These are phyloP conservation scores for Nymphalis urticae DNA, from an alignment of 2,888 invertebrate species.

Conservation along the genomic window DNA sequence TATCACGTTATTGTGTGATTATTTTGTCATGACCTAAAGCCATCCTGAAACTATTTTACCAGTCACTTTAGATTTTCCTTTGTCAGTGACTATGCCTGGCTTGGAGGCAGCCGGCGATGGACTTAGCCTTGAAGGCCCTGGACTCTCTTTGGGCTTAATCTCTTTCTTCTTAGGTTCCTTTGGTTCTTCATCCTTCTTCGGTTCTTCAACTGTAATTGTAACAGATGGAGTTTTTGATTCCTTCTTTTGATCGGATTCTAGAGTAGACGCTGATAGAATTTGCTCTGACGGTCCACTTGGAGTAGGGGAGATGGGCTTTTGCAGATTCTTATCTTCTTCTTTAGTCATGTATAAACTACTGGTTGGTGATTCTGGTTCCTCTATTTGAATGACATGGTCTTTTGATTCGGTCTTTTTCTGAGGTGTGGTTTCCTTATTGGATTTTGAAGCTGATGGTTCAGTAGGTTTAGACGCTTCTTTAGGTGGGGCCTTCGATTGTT, in stretches of 20 bases:
- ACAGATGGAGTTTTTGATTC: constrained; percentile 43
- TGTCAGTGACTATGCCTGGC: constrained; percentile 67
- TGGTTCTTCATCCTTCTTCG: constrained; percentile 36
- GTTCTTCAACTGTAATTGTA: constrained; percentile 32
- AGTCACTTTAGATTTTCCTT: constrained; percentile 87
- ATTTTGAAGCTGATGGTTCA: constrained; percentile 42
- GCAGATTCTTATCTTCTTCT: constrained; percentile 61
- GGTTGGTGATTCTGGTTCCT: constrained; percentile 60
- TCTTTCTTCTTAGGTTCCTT: constrained; percentile 47
- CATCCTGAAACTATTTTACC: constrained; percentile 88
- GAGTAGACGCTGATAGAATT: constrained; percentile 65
- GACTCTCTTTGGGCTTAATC: constrained; percentile 53
- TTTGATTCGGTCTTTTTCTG: constrained; percentile 54
- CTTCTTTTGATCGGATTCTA: constrained; percentile 55
- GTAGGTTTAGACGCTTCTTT: constrained; percentile 35
- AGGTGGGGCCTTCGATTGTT: constrained; percentile 27
- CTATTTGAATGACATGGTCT: constrained; percentile 66
- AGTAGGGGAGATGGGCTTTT: constrained; percentile 68
- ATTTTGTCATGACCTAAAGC: constrained; percentile 68
- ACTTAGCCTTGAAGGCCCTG: constrained; percentile 59
- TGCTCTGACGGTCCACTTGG: constrained; percentile 61
- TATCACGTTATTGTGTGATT: neutral
- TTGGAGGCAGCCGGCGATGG: constrained; percentile 58
- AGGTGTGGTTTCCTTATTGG: constrained; percentile 50
- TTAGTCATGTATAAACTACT: constrained; percentile 62